phyloP scores from a whole-genome alignment of 2,797 vertebrate species.

The Enteromius mattozi region DNA sequence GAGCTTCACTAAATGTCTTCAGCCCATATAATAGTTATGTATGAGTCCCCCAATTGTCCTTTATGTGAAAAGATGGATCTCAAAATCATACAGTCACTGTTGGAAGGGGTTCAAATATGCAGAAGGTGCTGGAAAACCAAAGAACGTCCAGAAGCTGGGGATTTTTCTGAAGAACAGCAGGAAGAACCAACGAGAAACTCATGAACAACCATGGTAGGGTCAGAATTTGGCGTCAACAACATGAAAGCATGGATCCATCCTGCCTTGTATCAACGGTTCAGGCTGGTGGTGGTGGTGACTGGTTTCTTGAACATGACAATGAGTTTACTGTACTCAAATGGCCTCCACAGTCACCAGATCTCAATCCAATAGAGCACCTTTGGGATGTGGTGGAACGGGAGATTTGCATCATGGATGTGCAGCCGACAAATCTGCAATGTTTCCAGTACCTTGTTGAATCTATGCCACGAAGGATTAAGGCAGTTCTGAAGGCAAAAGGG shows the following conservation, averaged over 20 bases:
- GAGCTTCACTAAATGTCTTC: too few relatives aligned
- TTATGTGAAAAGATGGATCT: background rate
- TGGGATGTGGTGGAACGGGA: slow-evolving; percentile 52
- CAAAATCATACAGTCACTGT: background rate
- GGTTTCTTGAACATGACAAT: background rate
- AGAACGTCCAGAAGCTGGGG: background rate
- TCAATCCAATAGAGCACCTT: slow-evolving; percentile 5
- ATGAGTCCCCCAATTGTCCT: too few relatives aligned
- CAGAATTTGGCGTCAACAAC: too few relatives aligned
- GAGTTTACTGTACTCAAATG: background rate
- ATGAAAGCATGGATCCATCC: too few relatives aligned
- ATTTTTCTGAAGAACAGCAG: background rate
- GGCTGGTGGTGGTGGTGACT: background rate
- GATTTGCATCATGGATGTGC: slow-evolving; percentile 49
- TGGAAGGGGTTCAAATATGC: background rate
- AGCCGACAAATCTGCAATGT: slow-evolving; percentile 53
- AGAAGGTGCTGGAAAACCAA: background rate
- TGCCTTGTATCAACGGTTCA: too few relatives aligned
- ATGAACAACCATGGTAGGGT: too few relatives aligned
- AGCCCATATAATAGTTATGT: too few relatives aligned
- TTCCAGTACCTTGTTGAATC: too few relatives aligned
- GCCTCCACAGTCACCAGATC: background rate
- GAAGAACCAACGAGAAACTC: background rate
- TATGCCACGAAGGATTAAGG: too few relatives aligned
- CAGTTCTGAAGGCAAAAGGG: too few relatives aligned